Evolutionary conservation across 2,113 vertebrate species (phyloP), one percentile per base, ranked within the genome.

Genomic region (Aptenodytes patagonicus): DNA sequence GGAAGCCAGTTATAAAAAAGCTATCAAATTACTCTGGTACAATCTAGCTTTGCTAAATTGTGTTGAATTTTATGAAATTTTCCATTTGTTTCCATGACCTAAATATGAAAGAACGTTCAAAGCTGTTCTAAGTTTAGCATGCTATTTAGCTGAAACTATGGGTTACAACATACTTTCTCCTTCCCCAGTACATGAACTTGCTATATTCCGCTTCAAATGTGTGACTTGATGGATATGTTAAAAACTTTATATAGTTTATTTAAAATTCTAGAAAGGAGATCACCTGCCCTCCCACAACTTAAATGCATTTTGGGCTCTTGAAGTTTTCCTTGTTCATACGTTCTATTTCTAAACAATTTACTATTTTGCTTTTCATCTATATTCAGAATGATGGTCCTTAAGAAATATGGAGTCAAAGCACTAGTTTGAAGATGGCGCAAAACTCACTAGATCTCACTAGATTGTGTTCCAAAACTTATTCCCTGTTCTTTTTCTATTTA

Each of bases 11-110:
- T 51, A 8, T 54, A 72, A 72, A 51, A 65, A 73, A 31, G 0
- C 14, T 54, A 62, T 22, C 31, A 81, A 36, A 62, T 66, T 54
- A 60, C 15, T 47, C 10, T 44, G 9, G 42, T 72, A 82, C 47
- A 51, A n/a, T 61, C 12, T 10, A 73, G 29, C 19, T 84, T 84
- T 83, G 24, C 24, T 71, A 81, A 93, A 87, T 3, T 75, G 28
- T 54, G 40, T 42, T 62, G 28, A 73, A 78, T 84, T 87, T 95
- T n/a, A 73, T 57, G 17, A 89, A 40, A 32, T 44, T 83, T 83
- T 79, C 55, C 47, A 42, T 69, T 91, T 87, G 83, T 94, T 95
- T 87, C 64, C 36, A n/a, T 91, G 84, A 87, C 72, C 73, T 82
- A 71, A 78, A 75, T 72, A 72, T 76, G 68, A 89, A 77, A 73